A percentile compares a stretch with the other conserved stretches of the same genome.
These are phyloP conservation scores for Scolanthus callimorphus DNA, from an alignment of 92 coral and sea anemone species.

Conservation along the genomic window DNA sequence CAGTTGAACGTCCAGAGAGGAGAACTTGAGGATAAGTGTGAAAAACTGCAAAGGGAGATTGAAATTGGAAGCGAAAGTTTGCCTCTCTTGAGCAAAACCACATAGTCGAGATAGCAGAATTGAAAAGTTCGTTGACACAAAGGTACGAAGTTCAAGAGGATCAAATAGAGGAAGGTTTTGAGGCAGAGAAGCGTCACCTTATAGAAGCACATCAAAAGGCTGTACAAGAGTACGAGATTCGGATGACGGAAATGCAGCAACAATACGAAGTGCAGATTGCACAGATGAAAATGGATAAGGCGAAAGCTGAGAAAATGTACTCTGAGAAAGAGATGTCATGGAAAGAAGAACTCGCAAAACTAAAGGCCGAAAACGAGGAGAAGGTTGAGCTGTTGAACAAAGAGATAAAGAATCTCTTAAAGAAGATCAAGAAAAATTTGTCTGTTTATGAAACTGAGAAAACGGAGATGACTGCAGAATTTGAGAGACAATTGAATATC, in stretches of 20 bases:
- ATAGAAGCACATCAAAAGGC: constrained; percentile 23
- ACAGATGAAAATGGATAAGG: constrained; percentile 26
- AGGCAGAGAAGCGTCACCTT: constrained; percentile 29
- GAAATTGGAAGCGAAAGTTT: constrained; percentile 27
- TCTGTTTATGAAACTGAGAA: not conserved
- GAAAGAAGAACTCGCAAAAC: constrained; percentile 12
- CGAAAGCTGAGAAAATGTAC: constrained; percentile 5
- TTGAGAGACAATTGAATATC: not conserved
- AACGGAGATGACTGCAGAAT: not conserved
- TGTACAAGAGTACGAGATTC: constrained; percentile 31
- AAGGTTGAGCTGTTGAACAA: constrained; percentile 29
- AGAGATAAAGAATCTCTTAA: not conserved
- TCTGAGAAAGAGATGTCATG: not conserved
- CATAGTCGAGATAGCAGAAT: constrained; percentile 37
- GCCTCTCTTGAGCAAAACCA: constrained; percentile 37
- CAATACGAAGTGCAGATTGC: constrained; percentile 37
- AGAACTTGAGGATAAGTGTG: constrained; percentile 27
- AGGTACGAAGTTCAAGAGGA: constrained; percentile 40
- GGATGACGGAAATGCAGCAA: constrained; percentile 18
- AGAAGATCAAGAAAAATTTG: not conserved
- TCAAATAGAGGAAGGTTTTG: constrained; percentile 35
- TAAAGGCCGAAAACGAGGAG: constrained; percentile 15
- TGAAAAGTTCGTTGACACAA: constrained; percentile 49
- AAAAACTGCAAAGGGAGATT: constrained; percentile 28
- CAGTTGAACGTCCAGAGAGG: constrained; percentile 34